Conservation (phyloP, 35 echinoderm and acorn worm genomes). For the Apostichopus japonicus region DNA sequence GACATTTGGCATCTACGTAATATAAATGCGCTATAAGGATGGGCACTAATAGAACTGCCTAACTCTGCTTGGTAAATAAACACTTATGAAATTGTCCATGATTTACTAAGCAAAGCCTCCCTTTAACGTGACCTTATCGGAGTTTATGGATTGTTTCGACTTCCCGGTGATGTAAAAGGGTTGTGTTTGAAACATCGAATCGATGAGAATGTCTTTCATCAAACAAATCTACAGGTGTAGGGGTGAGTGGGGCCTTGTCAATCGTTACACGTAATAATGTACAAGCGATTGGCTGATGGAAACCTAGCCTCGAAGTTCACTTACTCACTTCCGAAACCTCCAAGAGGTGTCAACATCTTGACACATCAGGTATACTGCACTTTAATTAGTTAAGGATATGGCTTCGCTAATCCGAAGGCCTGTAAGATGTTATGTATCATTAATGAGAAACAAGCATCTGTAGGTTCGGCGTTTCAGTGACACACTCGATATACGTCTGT, state of each 20-base stretch:
- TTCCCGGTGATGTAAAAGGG: neutral
- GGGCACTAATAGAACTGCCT: no score
- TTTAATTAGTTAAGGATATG: no score
- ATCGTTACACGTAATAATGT: slow-evolving; percentile 27
- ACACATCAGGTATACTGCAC: neutral
- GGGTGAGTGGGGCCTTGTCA: slow-evolving; percentile 1
- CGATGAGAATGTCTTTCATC: slow-evolving; percentile 21
- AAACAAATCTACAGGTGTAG: slow-evolving; percentile 23
- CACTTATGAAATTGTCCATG: no score
- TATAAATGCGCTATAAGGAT: no score
- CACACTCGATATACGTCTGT: no score
- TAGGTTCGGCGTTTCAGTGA: no score
- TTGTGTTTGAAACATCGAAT: slow-evolving; percentile 4
- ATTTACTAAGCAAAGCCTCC: neutral
- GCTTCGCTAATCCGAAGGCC: no score
- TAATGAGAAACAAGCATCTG: no score
- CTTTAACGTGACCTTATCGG: slow-evolving; percentile 35
- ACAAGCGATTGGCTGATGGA: neutral
- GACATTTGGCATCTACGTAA: no score
- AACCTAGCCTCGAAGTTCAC: neutral
- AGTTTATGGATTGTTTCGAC: slow-evolving; percentile 4
- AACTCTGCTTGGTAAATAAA: no score
- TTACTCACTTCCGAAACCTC: neutral
- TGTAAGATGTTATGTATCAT: no score
- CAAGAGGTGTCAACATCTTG: neutral